Conservation (phyloP, 2,797 vertebrate species). For the Aeoliscus strigatus region DNA sequence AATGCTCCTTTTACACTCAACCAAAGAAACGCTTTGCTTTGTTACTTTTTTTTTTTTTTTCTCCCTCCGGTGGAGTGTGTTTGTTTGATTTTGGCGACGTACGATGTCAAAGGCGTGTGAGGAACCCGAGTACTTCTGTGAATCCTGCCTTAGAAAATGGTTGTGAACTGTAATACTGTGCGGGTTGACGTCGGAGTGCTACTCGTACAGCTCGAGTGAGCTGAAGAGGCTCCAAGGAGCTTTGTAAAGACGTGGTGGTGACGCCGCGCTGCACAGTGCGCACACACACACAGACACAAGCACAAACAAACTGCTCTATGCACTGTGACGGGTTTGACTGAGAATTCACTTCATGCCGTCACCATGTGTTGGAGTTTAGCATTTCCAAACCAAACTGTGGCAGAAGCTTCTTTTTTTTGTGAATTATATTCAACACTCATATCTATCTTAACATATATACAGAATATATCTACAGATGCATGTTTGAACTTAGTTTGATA, state of each 20-base stretch:
- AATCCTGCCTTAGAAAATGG: conserved; percentile 76
- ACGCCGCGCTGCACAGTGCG: conserved; percentile 47
- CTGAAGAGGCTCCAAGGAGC: conserved; percentile 30
- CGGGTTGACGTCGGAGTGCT: conserved; percentile 63
- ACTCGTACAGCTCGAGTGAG: conserved; percentile 43
- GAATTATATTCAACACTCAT: conserved; percentile 58
- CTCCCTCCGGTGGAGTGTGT: conserved; percentile 51
- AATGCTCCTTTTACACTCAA: conserved; percentile 73
- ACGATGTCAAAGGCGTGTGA: conserved; percentile 40
- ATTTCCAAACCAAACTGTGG: conserved; percentile 30
- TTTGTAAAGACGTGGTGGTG: conserved; percentile 60
- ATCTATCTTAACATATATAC: conserved; percentile 44
- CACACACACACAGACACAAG: conserved; percentile 27
- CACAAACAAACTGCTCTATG: conserved; percentile 36
- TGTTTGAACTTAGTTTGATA: conserved; percentile 61
- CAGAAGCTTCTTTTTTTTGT: conserved; percentile 43
- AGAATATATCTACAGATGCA: conserved; percentile 54
- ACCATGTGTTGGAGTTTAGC: conserved; percentile 13
- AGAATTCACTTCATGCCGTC: conserved; percentile 25
- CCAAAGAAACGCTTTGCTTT: conserved; percentile 67
- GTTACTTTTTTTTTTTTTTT: conserved; percentile 31
- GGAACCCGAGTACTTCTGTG: conserved; percentile 42
- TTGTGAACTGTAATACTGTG: conserved; percentile 82
- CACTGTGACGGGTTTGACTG: conserved; percentile 52
- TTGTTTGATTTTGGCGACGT: conserved; percentile 47